phyloP scores from a whole-genome alignment of 2,797 vertebrate species.

The Hypotaenidia philippensis region DNA sequence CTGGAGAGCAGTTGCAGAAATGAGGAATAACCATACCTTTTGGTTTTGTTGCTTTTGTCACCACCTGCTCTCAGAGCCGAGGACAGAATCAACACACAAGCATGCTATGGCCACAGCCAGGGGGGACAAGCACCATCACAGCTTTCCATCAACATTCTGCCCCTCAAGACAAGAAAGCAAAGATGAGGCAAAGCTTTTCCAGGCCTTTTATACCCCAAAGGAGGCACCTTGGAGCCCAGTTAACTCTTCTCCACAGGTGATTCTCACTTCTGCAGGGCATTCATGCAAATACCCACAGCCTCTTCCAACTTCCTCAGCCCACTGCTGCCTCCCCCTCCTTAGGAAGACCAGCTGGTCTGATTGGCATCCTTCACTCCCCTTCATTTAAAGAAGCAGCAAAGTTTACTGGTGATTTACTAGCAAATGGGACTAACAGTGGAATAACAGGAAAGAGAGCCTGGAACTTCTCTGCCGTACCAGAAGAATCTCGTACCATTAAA shows the following conservation, averaged over 20 bases:
- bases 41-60: background rate
- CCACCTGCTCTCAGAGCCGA: background rate
- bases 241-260: background rate
- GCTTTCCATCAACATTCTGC: accelerated
- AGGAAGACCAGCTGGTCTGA: background rate
- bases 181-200: accelerated
- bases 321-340: background rate
- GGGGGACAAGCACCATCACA: accelerated
- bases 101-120: accelerated
- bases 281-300: background rate
- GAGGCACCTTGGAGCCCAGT: background rate
- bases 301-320: background rate
- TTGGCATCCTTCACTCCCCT: background rate
- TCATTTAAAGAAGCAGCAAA: background rate
- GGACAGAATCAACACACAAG: accelerated
- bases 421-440: background rate
- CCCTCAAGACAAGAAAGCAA: background rate
- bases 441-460: background rate
- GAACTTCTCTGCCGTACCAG: background rate
- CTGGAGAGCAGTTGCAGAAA: background rate
- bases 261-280: background rate
- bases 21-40: background rate
- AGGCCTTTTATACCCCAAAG: background rate
- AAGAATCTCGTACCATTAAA: background rate
- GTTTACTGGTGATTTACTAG: background rate